A percentile compares a stretch with the other conserved stretches of the same genome.
phyloP scores from a whole-genome alignment of 2,113 vertebrate species.

The Leptodactylus fuscus region DNA sequence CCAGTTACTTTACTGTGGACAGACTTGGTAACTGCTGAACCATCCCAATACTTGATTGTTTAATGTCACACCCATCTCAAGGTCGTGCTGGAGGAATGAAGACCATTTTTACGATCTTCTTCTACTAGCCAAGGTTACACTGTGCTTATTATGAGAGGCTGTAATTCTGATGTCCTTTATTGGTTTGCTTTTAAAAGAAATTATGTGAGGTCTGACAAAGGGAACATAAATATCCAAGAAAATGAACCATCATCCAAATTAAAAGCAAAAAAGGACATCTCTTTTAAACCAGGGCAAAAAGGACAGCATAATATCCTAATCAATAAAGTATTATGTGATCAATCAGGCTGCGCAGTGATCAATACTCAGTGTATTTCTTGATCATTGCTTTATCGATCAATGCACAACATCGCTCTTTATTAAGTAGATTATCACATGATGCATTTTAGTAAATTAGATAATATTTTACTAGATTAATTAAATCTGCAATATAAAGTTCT shows the following conservation, averaged over 20 bases:
- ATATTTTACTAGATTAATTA: neutral
- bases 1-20: neutral
- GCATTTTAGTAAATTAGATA: neutral
- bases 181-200: constrained; percentile 60
- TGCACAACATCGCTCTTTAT: neutral
- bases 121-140: constrained; percentile 44
- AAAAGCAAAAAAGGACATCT: constrained; percentile 48
- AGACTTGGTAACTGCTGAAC: neutral
- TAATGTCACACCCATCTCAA: constrained; percentile 36
- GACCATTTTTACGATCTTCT: constrained; percentile 31
- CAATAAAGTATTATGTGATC: constrained; percentile 47
- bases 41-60: constrained; percentile 8
- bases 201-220: constrained; percentile 57
- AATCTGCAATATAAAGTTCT: neutral
- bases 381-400: constrained; percentile 7
- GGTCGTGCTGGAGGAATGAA: constrained; percentile 30
- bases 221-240: constrained; percentile 56
- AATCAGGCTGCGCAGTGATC: constrained; percentile 1
- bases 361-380: neutral
- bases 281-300: constrained; percentile 16
- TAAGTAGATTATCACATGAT: neutral
- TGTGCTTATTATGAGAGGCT: constrained; percentile 50
- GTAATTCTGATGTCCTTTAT: constrained; percentile 55
- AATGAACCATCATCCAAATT: constrained; percentile 48
- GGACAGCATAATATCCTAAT: constrained; percentile 41